These are phyloP conservation scores for Hydrolagus colliei DNA, from an alignment of 2,797 vertebrate genomes.

Conservation along the genomic window DNA sequence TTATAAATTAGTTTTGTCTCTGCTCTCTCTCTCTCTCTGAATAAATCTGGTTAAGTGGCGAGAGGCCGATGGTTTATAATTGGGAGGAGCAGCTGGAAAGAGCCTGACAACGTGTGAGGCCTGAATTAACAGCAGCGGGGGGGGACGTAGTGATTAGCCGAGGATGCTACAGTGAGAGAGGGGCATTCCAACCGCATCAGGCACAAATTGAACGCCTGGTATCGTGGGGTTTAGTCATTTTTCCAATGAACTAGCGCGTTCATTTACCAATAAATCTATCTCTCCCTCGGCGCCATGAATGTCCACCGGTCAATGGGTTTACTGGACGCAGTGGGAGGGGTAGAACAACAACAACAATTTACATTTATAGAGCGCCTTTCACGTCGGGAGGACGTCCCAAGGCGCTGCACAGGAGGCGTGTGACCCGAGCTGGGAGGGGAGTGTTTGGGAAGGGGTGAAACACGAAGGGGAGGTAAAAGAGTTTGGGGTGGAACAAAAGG, in stretches of 20 bases:
- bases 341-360: no score
- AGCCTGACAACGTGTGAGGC: not conserved
- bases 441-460: no score
- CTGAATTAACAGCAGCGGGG: slow-evolving; percentile 22
- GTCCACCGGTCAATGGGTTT: no score
- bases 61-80: not conserved
- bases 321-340: not conserved
- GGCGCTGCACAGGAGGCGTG: no score
- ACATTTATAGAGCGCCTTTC: no score
- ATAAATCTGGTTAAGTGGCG: not conserved
- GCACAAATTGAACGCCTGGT: not conserved
- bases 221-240: not conserved
- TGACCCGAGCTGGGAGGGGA: no score
- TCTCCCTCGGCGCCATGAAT: no score
- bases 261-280: not conserved
- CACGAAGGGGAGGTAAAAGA: no score
- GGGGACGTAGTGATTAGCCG: not conserved
- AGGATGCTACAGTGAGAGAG: not conserved
- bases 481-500: no score
- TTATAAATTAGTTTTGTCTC: no score
- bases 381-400: no score
- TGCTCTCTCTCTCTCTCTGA: not conserved
- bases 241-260: not conserved
- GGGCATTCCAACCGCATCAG: no score
- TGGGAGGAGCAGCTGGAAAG: slow-evolving; percentile 14